phyloP scores from a whole-genome alignment of 2,797 vertebrate genomes.

The Paramormyrops hopkinsi region DNA sequence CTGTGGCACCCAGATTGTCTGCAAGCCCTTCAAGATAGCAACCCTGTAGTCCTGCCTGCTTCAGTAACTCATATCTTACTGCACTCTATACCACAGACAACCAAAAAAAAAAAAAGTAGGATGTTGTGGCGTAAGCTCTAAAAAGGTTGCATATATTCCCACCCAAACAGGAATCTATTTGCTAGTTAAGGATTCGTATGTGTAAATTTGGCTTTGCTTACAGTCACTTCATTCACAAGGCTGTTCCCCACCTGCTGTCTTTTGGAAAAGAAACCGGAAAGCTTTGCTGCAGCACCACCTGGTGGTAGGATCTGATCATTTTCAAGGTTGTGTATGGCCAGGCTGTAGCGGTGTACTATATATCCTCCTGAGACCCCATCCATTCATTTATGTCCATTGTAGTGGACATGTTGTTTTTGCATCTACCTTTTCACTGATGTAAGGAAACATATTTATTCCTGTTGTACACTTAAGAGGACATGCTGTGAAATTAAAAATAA shows the following conservation, averaged over 20 bases:
- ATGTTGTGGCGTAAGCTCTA: not conserved
- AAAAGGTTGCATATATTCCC: not conserved
- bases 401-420: too few relatives aligned
- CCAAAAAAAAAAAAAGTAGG: not conserved
- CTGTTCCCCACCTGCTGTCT: not conserved
- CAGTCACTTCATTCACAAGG: not conserved
- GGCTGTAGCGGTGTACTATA: not conserved
- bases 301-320: not conserved
- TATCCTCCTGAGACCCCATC: not conserved
- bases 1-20: not conserved
- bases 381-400: too few relatives aligned
- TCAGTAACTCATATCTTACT: not conserved
- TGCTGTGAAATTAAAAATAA: too few relatives aligned
- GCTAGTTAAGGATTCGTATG: not conserved
- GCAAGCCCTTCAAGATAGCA: not conserved
- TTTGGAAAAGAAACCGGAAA: not conserved
- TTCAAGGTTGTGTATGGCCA: not conserved
- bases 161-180: not conserved
- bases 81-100: not conserved
- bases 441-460: too few relatives aligned
- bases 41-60: not conserved
- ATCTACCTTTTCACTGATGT: too few relatives aligned
- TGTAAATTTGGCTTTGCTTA: not conserved
- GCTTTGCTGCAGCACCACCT: not conserved
- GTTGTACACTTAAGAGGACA: too few relatives aligned